These are phyloP conservation scores for Aldabrachelys gigantea DNA, from an alignment of 2,113 vertebrate genomes.

Conservation along the genomic window DNA sequence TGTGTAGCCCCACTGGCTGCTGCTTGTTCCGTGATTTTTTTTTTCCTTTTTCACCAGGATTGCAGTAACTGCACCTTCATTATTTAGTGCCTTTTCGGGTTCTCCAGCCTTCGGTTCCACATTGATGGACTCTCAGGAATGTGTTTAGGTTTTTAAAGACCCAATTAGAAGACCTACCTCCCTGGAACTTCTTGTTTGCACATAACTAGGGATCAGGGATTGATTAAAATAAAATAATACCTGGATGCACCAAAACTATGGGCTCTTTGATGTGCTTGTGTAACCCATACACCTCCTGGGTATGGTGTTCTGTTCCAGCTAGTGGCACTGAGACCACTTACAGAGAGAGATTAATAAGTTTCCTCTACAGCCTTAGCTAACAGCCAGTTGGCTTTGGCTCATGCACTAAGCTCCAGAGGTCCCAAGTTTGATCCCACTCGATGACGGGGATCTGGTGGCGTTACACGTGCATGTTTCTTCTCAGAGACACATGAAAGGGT, in stretches of 20 bases:
- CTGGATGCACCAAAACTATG: not conserved
- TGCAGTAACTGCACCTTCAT: not conserved
- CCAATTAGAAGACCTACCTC: not conserved
- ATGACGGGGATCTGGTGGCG: too few relatives aligned
- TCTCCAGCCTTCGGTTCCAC: slow-evolving; percentile 13
- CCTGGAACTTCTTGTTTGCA: slow-evolving; percentile 29
- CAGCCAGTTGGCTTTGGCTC: too few relatives aligned
- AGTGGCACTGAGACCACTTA: too few relatives aligned
- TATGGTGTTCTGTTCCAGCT: too few relatives aligned
- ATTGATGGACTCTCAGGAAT: not conserved
- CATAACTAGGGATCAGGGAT: slow-evolving; percentile 28
- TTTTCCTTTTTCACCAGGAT: slow-evolving; percentile 8
- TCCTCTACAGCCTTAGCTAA: too few relatives aligned
- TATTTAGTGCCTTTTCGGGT: slow-evolving; percentile 3
- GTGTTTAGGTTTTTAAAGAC: slow-evolving; percentile 25
- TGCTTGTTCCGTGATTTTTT: slow-evolving; percentile 26
- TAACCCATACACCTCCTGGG: too few relatives aligned
- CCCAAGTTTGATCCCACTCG: too few relatives aligned
- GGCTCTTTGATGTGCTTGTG: not conserved
- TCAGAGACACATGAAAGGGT: not conserved
- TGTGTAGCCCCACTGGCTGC: not conserved
- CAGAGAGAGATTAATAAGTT: too few relatives aligned
- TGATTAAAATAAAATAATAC: slow-evolving; percentile 41
- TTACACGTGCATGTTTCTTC: not conserved
- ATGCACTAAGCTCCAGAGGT: too few relatives aligned